Conservation (phyloP, 2,888 invertebrate genomes). For the Frankliniella fusca region DNA sequence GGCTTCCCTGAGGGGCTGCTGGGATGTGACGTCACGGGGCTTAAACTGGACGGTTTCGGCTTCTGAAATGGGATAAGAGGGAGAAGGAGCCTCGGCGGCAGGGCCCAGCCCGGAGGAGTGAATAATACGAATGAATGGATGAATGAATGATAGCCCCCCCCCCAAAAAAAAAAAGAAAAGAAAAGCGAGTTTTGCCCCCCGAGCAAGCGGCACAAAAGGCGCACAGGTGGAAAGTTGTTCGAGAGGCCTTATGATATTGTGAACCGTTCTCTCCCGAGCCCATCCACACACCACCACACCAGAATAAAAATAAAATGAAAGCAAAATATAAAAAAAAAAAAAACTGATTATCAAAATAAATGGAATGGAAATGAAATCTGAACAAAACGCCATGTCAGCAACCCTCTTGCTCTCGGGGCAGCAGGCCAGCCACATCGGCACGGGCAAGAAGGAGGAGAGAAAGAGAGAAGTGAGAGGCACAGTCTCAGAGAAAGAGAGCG, state of each 20-base stretch:
- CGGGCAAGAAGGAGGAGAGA: too few species aligned
- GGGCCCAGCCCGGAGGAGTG: neutral
- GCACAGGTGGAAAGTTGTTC: slow-evolving; percentile 26
- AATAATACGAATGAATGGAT: slow-evolving; percentile 7
- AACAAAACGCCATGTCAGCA: slow-evolving; percentile 9
- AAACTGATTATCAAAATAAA: slow-evolving; percentile 23
- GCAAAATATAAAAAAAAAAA: neutral
- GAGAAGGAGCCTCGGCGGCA: too few species aligned
- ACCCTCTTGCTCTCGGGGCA: neutral
- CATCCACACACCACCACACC: neutral
- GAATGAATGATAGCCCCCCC: slow-evolving; percentile 15
- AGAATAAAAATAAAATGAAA: neutral
- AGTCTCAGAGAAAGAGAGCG: neutral
- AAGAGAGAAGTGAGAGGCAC: too few species aligned
- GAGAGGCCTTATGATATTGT: slow-evolving; percentile 19
- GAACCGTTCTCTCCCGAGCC: neutral
- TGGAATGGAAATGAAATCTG: slow-evolving; percentile 22
- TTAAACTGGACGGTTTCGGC: slow-evolving; percentile 1
- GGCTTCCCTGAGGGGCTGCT: neutral
- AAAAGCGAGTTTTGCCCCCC: neutral
- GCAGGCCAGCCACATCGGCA: neutral
- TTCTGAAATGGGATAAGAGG: slow-evolving; percentile 1
- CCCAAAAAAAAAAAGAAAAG: neutral
- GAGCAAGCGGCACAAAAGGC: slow-evolving; percentile 11
- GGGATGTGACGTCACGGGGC: neutral